Base-by-base conservation (phyloP, 2,797 vertebrate species). In the Oceanodroma leucorhoa region DNA sequence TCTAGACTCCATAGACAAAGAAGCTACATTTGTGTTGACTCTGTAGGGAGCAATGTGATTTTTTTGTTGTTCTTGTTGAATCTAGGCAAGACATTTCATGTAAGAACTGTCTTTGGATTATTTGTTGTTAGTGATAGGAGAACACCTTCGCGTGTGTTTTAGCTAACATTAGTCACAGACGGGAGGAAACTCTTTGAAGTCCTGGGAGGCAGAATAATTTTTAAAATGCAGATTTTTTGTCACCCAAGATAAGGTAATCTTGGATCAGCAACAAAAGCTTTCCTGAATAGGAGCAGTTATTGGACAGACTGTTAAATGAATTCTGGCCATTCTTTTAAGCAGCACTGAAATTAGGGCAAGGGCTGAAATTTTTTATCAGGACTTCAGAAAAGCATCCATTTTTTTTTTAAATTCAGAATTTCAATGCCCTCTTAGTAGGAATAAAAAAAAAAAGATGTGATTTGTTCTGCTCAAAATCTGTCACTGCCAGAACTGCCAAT, bases 171-270 rank as follows among this genome's bases (percentile, higher is more conserved):
- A 95, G 89, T 94, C 89, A 92, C 92, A 91, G 84, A 78, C 58
- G 73, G 89, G 46, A 94, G 55, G 45, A 83, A 90, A 72, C 38
- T 79, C 95, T 96, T 94, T 96, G 95, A 96, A 95, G 95, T 93
- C 30, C 51, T 19, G 16, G 79, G 91, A 91, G 80, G 55, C 62
- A 94, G 85, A 94, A 91, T 87, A 0, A 70, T 70, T 90, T 90
- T 81, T 53, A 76, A 94, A 93, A 91, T 60, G 70, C 70, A 87
- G 72, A 83, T 54, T 70, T 92, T 94, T 93, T 94, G 70, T 79
- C 85, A 96, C 89, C 87, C 94, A 94, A 72, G 54, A 76, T 69
- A 86, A 78, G 43, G 43, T 45, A 83, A 73, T 64, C 54, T 88
- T 90, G 51, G 61, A 86, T 91, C 43, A 72, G 61, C 53, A 91